Percentiles rank a stretch among this genome's conserved stretches.
Conservation (phyloP, 2,888 invertebrate genomes). For the Drosophila emarginata region DNA sequence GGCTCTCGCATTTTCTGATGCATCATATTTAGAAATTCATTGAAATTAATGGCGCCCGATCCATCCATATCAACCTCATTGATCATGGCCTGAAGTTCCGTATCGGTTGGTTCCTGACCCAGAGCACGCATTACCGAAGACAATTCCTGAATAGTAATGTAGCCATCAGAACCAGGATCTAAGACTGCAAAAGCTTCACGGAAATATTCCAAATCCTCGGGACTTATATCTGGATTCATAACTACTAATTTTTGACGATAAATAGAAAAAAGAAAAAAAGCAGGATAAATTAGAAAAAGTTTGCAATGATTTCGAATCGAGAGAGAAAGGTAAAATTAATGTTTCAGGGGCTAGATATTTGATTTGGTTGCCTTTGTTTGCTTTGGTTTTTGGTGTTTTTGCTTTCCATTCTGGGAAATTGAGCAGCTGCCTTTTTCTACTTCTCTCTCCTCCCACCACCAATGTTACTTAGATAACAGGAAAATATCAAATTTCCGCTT, state of each 20-base stretch:
- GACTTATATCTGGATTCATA: neutral
- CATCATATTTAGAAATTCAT: slow-evolving; percentile 20
- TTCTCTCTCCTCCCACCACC: neutral
- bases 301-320: neutral
- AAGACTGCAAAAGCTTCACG: slow-evolving; percentile 12
- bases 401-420: slow-evolving; percentile 24
- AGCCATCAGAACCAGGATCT: slow-evolving; percentile 12
- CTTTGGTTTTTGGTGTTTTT: slow-evolving; percentile 1
- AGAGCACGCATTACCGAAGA: slow-evolving; percentile 26
- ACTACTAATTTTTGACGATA: neutral
- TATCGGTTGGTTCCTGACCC: slow-evolving; percentile 27
- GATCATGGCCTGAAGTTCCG: slow-evolving; percentile 7
- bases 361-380: slow-evolving; percentile 6
- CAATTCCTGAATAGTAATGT: neutral
- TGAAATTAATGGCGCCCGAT: slow-evolving; percentile 6
- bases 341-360: neutral
- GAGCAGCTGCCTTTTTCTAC: slow-evolving; percentile 29
- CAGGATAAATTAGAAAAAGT: neutral
- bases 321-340: neutral
- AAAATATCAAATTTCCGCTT: slow-evolving; percentile 47
- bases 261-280: neutral
- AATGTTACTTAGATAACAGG: slow-evolving; percentile 20
- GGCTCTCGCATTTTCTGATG: neutral
- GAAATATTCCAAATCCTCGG: slow-evolving; percentile 2
- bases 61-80: slow-evolving; percentile 15